Base-by-base conservation (phyloP, 2,113 vertebrate species). In the Raja brachyura region DNA sequence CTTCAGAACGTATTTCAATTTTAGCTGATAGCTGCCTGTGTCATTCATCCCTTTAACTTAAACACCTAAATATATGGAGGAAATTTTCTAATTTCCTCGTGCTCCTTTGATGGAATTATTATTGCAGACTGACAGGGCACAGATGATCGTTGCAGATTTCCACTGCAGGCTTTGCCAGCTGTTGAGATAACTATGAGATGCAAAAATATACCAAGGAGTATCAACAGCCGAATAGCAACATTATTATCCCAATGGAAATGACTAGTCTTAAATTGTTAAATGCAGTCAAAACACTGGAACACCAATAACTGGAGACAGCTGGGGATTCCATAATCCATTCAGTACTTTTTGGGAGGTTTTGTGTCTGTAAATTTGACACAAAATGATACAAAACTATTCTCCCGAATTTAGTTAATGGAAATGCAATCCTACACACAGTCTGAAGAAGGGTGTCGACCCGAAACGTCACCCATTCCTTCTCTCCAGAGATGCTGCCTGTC, bases 221-320 rank as follows among this genome's bases (percentile, higher is more conserved):
- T 39, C 68, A 92, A 92, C 68, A 92, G 10, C 68, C 70, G 90
- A 54, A 92, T 92, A 92, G 73, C 73, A 92, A 39, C 20, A 28
- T 54, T 92, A 92, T 92, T 92, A 70, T 74, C 90, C 73, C 33
- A 10, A 92, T 92, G 68, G 68, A 92, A 92, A 92, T 92, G 39
- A 92, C 90, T 48, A 92, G 90, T 8, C 90, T 74, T 92, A 92
- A 92, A 92, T 92, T 92, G 90, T 74, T 73, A 54, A 92, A 92
- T 54, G 33, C 90, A 74, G 33, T 31, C 20, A 92, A 90, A 73
- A 92, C 22, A 70, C 31, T 92, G 90, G 22, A 70, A 92, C 90
- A 73, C 66, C 90, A 92, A 54, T 39, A 70, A 74, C 90, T 92
- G 90, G 90, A 92, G 73, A 92, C 90, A 92, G 90, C 90, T 92